phyloP scores from a whole-genome alignment of 1,140 invertebrate genomes.

The Lepidurus couesii region DNA sequence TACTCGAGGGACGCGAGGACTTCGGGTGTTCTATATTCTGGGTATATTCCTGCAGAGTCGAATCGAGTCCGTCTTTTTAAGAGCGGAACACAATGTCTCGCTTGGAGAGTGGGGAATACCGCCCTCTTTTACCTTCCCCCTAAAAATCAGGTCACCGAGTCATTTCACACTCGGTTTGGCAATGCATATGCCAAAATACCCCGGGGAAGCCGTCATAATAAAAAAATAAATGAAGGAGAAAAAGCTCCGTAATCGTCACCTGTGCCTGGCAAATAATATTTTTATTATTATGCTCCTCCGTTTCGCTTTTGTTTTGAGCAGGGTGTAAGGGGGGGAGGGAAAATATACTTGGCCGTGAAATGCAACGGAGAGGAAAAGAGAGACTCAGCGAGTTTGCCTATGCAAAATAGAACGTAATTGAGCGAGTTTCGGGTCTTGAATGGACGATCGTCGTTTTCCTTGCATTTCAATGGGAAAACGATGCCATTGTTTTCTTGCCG shows the following conservation, averaged over 20 bases:
- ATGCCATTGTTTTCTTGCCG: not conserved
- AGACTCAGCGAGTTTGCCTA: conserved; percentile 7
- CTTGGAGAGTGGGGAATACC: not conserved
- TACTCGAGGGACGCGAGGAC: not conserved
- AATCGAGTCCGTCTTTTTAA: not conserved
- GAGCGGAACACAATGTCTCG: not conserved
- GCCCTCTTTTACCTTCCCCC: not conserved
- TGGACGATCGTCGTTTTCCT: conserved; percentile 1
- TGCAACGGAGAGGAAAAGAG: not conserved
- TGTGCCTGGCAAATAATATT: not conserved
- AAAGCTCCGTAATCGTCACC: not conserved
- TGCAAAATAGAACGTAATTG: not conserved
- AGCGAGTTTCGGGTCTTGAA: not conserved
- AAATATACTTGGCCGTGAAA: not conserved
- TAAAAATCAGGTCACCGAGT: not conserved
- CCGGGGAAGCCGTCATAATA: not conserved
- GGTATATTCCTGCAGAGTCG: not conserved
- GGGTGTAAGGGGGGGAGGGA: not conserved
- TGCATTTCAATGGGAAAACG: not conserved
- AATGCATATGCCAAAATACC: not conserved
- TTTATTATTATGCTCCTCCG: not conserved
- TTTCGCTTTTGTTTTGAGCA: not conserved
- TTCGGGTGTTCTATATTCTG: not conserved
- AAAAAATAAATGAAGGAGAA: not conserved
- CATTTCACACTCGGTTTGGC: conserved; percentile 6